phyloP scores from a whole-genome alignment of 2,113 vertebrate species.

The Eublepharis macularius region DNA sequence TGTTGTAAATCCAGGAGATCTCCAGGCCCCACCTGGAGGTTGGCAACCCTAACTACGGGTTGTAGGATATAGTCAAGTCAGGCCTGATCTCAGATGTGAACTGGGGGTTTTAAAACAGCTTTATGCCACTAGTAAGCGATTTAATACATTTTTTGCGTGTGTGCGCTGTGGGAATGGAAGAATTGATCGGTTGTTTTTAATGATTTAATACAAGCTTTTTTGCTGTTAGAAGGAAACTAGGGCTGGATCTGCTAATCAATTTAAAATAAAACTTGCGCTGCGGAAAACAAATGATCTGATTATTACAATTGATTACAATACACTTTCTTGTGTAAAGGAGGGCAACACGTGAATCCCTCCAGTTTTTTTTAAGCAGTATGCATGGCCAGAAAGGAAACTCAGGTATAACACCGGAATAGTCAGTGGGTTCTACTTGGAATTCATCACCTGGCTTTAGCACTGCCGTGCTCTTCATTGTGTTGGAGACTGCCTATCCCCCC shows the following conservation, averaged over 20 bases:
- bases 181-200: neutral
- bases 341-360: neutral
- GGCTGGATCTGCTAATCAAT: neutral
- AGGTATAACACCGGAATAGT: neutral
- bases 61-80: neutral
- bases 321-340: neutral
- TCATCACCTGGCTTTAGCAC: neutral
- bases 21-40: too few relatives aligned
- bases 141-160: neutral
- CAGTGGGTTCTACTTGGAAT: neutral
- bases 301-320: neutral
- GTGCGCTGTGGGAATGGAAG: neutral
- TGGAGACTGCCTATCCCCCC: neutral
- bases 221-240: neutral
- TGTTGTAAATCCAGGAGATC: too few relatives aligned
- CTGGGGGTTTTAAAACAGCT: neutral
- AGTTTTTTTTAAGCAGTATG: neutral
- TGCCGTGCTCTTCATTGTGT: neutral
- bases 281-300: neutral
- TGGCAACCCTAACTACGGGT: too few relatives aligned
- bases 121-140: neutral
- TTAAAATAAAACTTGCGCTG: neutral
- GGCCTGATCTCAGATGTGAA: neutral
- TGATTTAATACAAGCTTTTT: neutral
- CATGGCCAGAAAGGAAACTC: neutral